These are phyloP conservation scores for Philonicus albiceps DNA, from an alignment of 2,888 invertebrate species.

Conservation along the genomic window DNA sequence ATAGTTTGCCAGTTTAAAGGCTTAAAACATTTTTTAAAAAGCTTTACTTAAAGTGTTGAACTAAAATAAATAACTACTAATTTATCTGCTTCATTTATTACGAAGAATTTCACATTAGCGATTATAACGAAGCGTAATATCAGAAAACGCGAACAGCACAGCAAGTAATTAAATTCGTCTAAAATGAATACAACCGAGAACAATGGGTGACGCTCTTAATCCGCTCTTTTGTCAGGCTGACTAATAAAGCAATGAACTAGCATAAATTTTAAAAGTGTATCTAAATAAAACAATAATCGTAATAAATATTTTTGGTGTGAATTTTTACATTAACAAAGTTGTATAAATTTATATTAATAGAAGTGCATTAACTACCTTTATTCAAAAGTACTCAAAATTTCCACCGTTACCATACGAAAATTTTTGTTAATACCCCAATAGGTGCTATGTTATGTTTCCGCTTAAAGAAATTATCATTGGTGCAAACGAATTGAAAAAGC, in stretches of 20 bases:
- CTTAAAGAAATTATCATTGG: neutral
- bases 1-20: too few species aligned
- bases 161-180: too few species aligned
- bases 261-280: neutral
- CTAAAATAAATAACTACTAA: too few species aligned
- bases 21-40: too few species aligned
- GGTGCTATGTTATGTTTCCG: neutral
- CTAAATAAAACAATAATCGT: neutral
- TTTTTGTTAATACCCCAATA: neutral
- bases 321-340: neutral
- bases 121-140: too few species aligned
- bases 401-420: neutral
- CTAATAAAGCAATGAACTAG: neutral
- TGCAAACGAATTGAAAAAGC: conserved; percentile 27
- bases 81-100: neutral
- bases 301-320: neutral
- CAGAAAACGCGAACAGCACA: too few species aligned
- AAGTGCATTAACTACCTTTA: neutral
- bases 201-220: neutral
- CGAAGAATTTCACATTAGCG: neutral
- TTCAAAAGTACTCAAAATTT: neutral
- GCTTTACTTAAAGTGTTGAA: too few species aligned
- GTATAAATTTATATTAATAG: neutral
- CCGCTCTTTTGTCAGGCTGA: neutral
- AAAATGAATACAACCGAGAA: neutral